Conservation (phyloP, 1,140 invertebrate species). For the Drosophila fuyamai region DNA sequence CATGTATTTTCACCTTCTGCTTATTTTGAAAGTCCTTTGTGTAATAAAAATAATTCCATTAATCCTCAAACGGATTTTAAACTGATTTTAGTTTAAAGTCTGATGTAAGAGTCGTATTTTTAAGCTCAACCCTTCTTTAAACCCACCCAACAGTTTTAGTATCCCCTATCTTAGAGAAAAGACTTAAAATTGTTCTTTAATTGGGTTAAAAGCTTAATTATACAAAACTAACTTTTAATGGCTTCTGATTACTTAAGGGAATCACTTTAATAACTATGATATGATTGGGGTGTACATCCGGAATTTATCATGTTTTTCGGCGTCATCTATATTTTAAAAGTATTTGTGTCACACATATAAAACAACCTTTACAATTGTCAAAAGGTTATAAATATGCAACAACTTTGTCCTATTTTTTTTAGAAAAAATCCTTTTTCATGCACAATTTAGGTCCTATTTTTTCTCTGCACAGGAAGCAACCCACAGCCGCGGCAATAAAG, state of each 20-base stretch:
- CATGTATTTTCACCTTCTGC: background rate
- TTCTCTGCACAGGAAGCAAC: constrained; percentile 10
- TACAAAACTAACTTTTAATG: too few species aligned
- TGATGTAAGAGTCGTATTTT: background rate
- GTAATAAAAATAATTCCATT: too few species aligned
- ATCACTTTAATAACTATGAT: too few species aligned
- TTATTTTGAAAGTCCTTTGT: background rate
- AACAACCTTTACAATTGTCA: background rate
- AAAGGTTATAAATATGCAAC: background rate
- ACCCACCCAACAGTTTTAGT: too few species aligned
- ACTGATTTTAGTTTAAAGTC: background rate
- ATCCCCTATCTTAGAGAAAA: too few species aligned
- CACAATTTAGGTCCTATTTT: constrained; percentile 9
- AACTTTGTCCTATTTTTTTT: background rate
- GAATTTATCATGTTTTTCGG: too few species aligned
- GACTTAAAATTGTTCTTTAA: too few species aligned
- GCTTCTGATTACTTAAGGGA: too few species aligned
- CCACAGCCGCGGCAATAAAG: constrained; percentile 18
- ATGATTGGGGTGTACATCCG: too few species aligned
- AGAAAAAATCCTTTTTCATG: background rate
- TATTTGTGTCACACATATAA: background rate
- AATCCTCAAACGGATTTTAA: background rate
- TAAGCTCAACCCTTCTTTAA: too few species aligned
- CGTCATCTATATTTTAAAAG: background rate
- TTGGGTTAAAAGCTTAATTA: too few species aligned